Conservation (phyloP, 2,113 vertebrate genomes). For the Microcebus ravelobensis region DNA sequence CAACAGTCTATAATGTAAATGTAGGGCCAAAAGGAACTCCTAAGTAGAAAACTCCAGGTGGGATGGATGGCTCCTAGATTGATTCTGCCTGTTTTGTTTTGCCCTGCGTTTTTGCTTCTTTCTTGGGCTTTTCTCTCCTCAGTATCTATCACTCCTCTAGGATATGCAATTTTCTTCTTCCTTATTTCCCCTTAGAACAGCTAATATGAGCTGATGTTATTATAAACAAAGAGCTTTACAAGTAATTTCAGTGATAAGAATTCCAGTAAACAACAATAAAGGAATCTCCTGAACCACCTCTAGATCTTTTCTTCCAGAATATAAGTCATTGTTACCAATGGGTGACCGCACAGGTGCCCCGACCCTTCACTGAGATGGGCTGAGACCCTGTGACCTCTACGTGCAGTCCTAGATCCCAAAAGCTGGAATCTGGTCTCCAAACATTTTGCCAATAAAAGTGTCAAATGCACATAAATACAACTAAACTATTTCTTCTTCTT, state of each 20-base stretch:
- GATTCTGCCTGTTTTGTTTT: neutral
- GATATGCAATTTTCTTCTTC: constrained; percentile 9
- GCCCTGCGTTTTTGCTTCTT: neutral
- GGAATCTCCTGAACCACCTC: neutral
- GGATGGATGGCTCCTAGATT: neutral
- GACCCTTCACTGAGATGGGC: neutral
- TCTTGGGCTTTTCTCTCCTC: neutral
- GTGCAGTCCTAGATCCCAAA: neutral
- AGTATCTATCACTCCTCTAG: neutral
- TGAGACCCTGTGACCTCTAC: neutral
- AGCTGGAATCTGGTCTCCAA: neutral
- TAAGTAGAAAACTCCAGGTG: neutral
- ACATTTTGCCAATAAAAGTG: neutral
- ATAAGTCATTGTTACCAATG: neutral
- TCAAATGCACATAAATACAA: neutral
- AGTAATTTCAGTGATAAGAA: constrained; percentile 38
- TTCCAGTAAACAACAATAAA: constrained; percentile 35
- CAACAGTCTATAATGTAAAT: neutral
- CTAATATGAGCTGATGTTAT: constrained; percentile 31
- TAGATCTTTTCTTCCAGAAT: neutral
- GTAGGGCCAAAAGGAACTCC: neutral
- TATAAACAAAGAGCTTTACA: constrained; percentile 47
- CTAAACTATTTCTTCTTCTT: too few species aligned
- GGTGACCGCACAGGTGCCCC: too few species aligned
- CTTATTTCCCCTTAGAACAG: constrained; percentile 60